Conservation (phyloP, 2,113 vertebrate genomes). For the Tragulus kanchil region DNA sequence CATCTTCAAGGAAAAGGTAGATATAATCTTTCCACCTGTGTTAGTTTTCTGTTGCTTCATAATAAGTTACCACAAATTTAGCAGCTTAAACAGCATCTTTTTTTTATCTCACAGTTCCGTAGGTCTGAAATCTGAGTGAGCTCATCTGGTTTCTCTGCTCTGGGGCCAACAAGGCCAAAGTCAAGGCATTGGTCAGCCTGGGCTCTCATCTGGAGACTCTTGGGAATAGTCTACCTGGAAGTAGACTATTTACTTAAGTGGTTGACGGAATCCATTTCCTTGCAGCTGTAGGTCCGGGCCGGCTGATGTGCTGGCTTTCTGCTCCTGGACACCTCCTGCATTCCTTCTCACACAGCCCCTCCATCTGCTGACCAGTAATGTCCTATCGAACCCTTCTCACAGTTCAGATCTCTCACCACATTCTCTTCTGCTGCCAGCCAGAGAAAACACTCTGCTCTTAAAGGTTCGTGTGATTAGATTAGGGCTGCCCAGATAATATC, state of each 20-base stretch:
- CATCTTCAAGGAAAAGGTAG: slow-evolving; percentile 35
- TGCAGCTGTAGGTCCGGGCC: background rate
- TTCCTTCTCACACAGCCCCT: background rate
- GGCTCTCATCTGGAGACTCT: background rate
- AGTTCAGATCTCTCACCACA: background rate
- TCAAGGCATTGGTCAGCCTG: slow-evolving; percentile 10
- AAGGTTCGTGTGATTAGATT: background rate
- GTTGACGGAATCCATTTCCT: slow-evolving; percentile 47
- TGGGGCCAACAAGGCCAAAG: slow-evolving; percentile 33
- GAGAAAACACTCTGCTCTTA: background rate
- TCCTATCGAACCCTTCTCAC: background rate
- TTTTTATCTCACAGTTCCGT: background rate
- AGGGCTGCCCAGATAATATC: background rate
- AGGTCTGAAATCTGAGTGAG: background rate
- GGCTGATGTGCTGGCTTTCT: background rate
- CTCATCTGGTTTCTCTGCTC: slow-evolving; percentile 37
- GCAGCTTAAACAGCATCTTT: background rate
- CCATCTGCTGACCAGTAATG: background rate
- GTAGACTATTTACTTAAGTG: slow-evolving; percentile 9
- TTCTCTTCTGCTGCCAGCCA: background rate
- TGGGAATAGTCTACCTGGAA: slow-evolving; percentile 37
- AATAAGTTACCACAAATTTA: slow-evolving; percentile 11
- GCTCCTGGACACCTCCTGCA: background rate
- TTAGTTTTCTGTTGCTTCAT: slow-evolving; percentile 45
- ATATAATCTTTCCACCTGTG: background rate